Evolutionary conservation across 2,113 vertebrate species (phyloP), one percentile per base, ranked within the genome.

Genomic region (Oryzias javanicus): DNA sequence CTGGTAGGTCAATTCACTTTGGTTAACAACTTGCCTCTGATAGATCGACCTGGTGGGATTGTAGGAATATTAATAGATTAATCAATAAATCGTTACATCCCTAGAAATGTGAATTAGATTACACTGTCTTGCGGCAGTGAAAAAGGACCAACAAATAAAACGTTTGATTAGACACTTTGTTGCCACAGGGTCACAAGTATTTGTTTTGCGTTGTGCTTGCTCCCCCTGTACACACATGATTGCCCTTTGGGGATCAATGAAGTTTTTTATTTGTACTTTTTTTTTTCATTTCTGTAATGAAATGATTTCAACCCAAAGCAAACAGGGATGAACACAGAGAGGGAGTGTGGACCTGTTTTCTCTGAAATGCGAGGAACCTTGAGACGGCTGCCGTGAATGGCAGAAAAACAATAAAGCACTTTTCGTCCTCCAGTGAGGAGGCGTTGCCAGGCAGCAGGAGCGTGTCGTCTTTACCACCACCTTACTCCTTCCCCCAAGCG

Each of bases 401-500:
- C 80, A 85, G 66, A 76, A 83, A 85, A 79, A 86, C 80, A 86
- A 86, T 81, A 72, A 79, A 65, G 79, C 67, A 74, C 77, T 82
- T 61, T 81, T 78, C n/a, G 42, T 84, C 69, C 72, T 81, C 71
- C 73, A 71, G 81, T 85, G 72, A 80, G 76, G 80, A 85, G 76
- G 74, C 47, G 81, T 89, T 88, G 85, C 83, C 88, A 87, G 82
- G 85, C 86, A 87, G 86, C 84, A 61, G 75, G 42, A 68, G 76
- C 60, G 35, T 79, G 77, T 82, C 62, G 78, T 66, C 49, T 65
- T 46, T 70, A 60, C 29, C 50, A 56, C 54, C 60, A 46, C 55
- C 53, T 17, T 24, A 27, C 45, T 61, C 25, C 69, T 55, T 50
- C 42, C 24, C 50, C 50, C 57, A 59, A 35, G 16, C 25, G 40